Conservation (phyloP, 1,140 invertebrate genomes). For the Oreohelix idahoensis region DNA sequence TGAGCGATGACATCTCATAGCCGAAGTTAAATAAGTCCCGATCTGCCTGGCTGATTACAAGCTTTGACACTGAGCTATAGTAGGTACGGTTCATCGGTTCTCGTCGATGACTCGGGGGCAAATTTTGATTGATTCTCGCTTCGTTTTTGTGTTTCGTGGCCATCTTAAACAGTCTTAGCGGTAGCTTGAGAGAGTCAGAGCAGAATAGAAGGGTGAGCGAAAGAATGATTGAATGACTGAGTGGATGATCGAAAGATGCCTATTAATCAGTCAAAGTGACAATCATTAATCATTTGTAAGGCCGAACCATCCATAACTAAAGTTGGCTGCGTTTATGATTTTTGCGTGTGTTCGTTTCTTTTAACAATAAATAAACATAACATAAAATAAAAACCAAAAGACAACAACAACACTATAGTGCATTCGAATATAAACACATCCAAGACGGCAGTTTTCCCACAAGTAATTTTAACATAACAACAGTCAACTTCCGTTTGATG, state of each 20-base stretch:
- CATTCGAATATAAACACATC: too few species aligned
- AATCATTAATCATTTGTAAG: not conserved
- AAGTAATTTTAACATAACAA: too few species aligned
- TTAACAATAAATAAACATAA: too few species aligned
- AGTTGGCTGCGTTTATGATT: too few species aligned
- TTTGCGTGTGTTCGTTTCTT: too few species aligned
- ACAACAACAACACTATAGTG: too few species aligned
- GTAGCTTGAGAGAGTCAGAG: not conserved
- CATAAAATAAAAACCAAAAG: too few species aligned
- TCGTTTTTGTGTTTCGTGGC: not conserved
- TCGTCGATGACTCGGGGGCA: not conserved
- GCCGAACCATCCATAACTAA: not conserved
- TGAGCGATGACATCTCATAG: not conserved
- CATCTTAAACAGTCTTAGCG: not conserved
- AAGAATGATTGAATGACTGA: conserved; percentile 5
- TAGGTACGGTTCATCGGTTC: not conserved
- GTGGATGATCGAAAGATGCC: not conserved
- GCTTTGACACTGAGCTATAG: not conserved
- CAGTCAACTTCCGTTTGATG: too few species aligned
- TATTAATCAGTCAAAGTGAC: not conserved
- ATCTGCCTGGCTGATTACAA: not conserved
- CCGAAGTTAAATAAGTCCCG: conserved; percentile 2
- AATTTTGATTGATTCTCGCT: not conserved
- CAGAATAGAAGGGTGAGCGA: not conserved
- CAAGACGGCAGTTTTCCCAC: too few species aligned